Evolutionary conservation across 2,888 invertebrate genomes (phyloP).

Genomic region (Apamea epomidion): DNA sequence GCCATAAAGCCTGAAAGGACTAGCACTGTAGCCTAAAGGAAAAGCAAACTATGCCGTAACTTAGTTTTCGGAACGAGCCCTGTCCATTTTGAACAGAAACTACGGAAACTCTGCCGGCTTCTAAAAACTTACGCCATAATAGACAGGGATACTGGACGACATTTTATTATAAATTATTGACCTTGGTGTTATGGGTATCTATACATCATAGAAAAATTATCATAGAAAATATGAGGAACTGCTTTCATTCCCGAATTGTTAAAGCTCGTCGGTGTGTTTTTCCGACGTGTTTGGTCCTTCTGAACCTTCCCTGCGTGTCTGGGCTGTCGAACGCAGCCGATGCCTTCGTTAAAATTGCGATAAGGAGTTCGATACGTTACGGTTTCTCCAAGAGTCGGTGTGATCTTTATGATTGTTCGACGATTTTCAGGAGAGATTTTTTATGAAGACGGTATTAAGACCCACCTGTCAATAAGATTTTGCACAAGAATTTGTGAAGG

Average conservation of each 20-base stretch:
- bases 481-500: constrained; percentile 12
- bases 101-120: background rate
- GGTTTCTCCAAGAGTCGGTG: constrained; percentile 63
- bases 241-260: background rate
- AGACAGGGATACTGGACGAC: background rate
- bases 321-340: constrained; percentile 85
- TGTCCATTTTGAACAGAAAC: background rate
- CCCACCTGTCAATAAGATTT: constrained; percentile 36
- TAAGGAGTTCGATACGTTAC: constrained; percentile 73
- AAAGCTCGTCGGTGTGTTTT: no score
- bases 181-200: background rate
- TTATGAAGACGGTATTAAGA: constrained; percentile 35
- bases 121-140: background rate
- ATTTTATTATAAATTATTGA: background rate
- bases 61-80: background rate
- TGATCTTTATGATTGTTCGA: constrained; percentile 70
- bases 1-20: background rate
- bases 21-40: background rate
- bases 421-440: constrained; percentile 46
- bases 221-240: no score
- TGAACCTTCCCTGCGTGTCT: constrained; percentile 6
- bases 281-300: constrained; percentile 25
- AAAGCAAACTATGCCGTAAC: background rate
- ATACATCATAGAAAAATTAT: no score
- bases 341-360: constrained; percentile 82